Evolutionary conservation across 2,888 invertebrate species (phyloP), one percentile per base, ranked within the genome.

Genomic region (Apeira syringaria): DNA sequence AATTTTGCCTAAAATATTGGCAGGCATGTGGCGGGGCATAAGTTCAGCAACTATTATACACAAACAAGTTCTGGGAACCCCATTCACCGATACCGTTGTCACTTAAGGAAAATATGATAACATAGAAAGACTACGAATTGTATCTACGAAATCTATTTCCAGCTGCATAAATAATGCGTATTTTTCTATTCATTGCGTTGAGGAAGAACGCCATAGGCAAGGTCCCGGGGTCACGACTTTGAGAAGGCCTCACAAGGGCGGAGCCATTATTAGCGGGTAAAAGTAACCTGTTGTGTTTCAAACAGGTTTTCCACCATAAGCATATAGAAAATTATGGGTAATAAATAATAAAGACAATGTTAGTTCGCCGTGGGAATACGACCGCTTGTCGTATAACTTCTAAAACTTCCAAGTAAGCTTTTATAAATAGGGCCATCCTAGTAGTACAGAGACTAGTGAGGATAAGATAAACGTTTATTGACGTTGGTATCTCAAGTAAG

Each of bases 201-300:
- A 60, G 58, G 55, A 65, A 56, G 51, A 59, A 56, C 54, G 75
- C 80, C 70, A 53, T 59, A 74, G 81, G 82, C 85, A 75, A 80
- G 79, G 81, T 74, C 72, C 75, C 66, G 75, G 76, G 86, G 82
- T 86, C 85, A 86, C 84, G 84, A 84, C 82, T 84, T 79, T 78
- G 77, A 74, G 76, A 81, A 80, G 80, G 78, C 76, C 76, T 74
- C 64, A 68, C 83, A 81, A 80, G 80, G 77, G 76, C 80, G 74
- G 65, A 57, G 46, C 58, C 63, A 67, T 68, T 71, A 70, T 70
- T 47, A 50, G 39, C 46, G 43, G 50, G 46, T 50, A 63, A 63
- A 52, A 46, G 56, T 50, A 59, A 59, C 55, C 56, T 57, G 57
- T 62, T 58, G 59, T 56, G 43, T 44, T 44, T 43, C 25, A 59